phyloP scores from a whole-genome alignment of 1,140 invertebrate species.

The Sipha flava region DNA sequence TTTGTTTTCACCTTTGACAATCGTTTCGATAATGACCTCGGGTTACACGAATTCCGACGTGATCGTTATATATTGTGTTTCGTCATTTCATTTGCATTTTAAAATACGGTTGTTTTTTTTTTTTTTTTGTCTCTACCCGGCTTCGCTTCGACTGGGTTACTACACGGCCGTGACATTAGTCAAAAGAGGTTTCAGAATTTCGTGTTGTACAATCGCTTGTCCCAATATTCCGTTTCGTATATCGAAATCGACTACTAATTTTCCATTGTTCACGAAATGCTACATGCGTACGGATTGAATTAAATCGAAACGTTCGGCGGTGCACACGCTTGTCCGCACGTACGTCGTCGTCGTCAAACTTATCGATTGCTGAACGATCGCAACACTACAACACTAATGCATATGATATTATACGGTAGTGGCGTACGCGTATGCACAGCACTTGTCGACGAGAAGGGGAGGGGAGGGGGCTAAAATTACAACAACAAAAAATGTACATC shows the following conservation, averaged over 20 bases:
- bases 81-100: slow-evolving; percentile 5
- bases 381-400: background rate
- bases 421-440: too few species aligned
- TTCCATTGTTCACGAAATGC: slow-evolving; percentile 6
- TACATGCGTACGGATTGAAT: background rate
- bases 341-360: background rate
- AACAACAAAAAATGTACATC: too few species aligned
- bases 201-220: background rate
- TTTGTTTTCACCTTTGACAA: background rate
- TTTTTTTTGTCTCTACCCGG: too few species aligned
- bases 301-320: background rate
- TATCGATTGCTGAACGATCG: background rate
- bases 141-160: background rate
- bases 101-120: background rate
- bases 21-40: background rate
- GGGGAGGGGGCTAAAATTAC: too few species aligned
- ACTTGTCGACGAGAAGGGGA: too few species aligned
- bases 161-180: slow-evolving; percentile 15
- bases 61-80: background rate
- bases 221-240: background rate
- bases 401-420: background rate
- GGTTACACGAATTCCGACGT: background rate
- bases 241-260: slow-evolving; percentile 5
- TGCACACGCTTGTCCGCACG: background rate
- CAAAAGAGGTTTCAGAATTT: background rate